Percentiles rank a stretch among this genome's conserved stretches.
These are phyloP conservation scores for Atlantisia rogersi DNA, from an alignment of 2,113 vertebrate species.

Conservation along the genomic window DNA sequence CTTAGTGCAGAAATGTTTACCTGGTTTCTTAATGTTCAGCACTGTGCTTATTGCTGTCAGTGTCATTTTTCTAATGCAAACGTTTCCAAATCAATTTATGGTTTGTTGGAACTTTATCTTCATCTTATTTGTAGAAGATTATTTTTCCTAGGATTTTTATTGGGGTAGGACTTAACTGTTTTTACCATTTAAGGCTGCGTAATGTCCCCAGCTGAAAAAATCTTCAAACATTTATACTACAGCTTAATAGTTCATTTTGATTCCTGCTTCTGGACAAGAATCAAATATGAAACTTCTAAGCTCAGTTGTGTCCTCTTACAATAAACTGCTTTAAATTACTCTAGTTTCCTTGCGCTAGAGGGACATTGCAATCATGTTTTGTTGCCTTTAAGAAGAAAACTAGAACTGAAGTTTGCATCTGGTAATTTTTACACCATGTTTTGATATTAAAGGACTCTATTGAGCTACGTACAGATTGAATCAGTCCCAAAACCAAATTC, in stretches of 20 bases:
- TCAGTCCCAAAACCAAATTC: neutral
- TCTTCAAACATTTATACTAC: conserved; percentile 60
- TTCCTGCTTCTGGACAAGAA: conserved; percentile 57
- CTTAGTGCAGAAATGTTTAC: neutral
- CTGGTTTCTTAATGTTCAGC: neutral
- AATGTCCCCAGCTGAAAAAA: conserved; percentile 61
- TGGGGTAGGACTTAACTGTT: conserved; percentile 23
- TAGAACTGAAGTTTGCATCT: neutral
- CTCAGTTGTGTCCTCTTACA: conserved; percentile 52
- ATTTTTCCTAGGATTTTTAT: conserved; percentile 48
- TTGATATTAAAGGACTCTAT: neutral
- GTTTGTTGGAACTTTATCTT: neutral
- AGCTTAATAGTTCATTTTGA: conserved; percentile 60
- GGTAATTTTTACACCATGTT: neutral
- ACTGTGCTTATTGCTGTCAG: neutral
- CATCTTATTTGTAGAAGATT: neutral
- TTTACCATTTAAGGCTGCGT: conserved; percentile 60
- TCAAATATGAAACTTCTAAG: conserved; percentile 64
- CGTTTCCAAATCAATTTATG: conserved; percentile 2
- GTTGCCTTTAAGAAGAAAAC: neutral
- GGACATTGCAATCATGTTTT: neutral
- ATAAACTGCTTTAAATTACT: neutral
- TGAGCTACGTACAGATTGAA: neutral
- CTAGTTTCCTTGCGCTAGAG: neutral
- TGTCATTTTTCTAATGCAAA: neutral